phyloP scores from a whole-genome alignment of 2,888 invertebrate species.

The Pollenia angustigena region DNA sequence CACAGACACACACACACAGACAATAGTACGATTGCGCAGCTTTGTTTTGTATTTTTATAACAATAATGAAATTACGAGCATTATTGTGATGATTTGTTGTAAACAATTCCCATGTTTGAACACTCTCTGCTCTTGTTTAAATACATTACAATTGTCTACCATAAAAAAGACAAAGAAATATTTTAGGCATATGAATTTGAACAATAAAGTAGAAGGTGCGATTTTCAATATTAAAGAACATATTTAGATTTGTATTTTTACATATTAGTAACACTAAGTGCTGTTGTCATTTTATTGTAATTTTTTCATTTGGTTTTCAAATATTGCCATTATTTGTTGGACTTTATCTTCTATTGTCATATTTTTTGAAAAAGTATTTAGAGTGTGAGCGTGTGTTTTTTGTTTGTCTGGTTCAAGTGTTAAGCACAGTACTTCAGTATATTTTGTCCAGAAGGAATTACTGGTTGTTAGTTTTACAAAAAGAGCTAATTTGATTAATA shows the following conservation, averaged over 20 bases:
- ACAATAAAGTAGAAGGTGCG: constrained; percentile 65
- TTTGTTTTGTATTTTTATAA: constrained; percentile 49
- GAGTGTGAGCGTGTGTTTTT: background rate
- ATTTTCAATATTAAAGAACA: constrained; percentile 28
- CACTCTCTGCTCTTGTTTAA: constrained; percentile 43
- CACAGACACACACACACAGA: constrained; percentile 20
- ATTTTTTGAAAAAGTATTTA: background rate
- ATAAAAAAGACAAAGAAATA: constrained; percentile 18
- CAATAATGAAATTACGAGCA: constrained; percentile 60
- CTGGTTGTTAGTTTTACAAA: constrained; percentile 41
- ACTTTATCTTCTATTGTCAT: constrained; percentile 53
- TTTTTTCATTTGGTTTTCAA: constrained; percentile 18
- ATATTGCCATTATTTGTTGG: constrained; percentile 37
- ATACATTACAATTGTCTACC: constrained; percentile 51
- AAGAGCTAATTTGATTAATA: constrained; percentile 66
- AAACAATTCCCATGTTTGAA: constrained; percentile 61
- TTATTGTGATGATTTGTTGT: constrained; percentile 47
- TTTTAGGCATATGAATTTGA: background rate
- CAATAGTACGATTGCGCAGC: constrained; percentile 51
- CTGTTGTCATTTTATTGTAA: constrained; percentile 63
- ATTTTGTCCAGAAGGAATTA: constrained; percentile 58
- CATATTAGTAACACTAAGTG: background rate
- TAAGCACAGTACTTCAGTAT: constrained; percentile 64
- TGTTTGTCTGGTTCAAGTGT: constrained; percentile 55
- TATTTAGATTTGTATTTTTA: constrained; percentile 49